Percentiles rank a stretch among this genome's conserved stretches.
phyloP scores from a whole-genome alignment of 2,113 vertebrate genomes.

The Cichladusa arquata region DNA sequence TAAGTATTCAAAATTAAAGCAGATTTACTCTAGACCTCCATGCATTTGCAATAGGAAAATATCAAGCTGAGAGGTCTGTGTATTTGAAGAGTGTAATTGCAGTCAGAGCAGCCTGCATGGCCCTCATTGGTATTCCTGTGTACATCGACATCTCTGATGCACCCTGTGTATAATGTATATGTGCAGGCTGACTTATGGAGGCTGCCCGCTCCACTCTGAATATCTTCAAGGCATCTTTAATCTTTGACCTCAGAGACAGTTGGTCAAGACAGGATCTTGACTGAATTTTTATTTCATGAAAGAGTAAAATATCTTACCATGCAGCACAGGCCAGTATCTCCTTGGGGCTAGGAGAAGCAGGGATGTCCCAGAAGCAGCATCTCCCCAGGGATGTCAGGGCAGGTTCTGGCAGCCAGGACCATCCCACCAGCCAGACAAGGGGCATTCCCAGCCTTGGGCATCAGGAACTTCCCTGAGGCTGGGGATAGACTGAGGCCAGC shows the following conservation, averaged over 20 bases:
- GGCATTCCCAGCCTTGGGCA: not conserved
- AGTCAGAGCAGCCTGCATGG: not conserved
- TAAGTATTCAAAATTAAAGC: not conserved
- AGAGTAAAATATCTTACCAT: not conserved
- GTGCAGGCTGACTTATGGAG: not conserved
- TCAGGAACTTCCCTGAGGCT: not conserved
- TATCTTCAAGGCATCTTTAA: constrained; percentile 39
- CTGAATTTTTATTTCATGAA: constrained; percentile 13
- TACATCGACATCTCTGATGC: not conserved
- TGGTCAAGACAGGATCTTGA: not conserved
- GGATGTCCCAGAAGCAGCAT: not conserved
- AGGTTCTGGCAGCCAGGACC: not conserved
- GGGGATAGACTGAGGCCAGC: not conserved
- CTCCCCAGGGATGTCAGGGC: not conserved
- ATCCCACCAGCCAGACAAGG: not conserved
- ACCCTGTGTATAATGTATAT: not conserved
- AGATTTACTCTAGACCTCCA: not conserved
- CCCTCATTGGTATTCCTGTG: not conserved
- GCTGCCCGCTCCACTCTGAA: not conserved
- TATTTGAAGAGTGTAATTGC: not conserved
- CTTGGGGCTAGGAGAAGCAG: not conserved
- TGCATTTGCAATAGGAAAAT: not conserved
- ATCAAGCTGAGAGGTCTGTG: not conserved
- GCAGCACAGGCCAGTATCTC: not conserved
- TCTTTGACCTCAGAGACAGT: not conserved